Evolutionary conservation across 1,140 invertebrate genomes (phyloP).

Genomic region (Neotoxoptera formosana): DNA sequence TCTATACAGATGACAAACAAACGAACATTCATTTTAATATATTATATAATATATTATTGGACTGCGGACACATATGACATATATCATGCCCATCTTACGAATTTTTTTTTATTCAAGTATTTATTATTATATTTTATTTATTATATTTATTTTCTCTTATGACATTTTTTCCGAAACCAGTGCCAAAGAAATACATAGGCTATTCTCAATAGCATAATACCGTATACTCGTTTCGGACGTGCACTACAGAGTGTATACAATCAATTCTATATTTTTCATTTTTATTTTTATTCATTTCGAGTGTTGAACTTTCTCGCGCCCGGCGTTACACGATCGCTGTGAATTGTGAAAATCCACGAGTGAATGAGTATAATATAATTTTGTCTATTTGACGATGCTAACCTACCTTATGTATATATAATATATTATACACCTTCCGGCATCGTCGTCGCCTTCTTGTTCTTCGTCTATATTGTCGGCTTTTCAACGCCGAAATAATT

Average conservation of each 20-base stretch:
- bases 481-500: not conserved
- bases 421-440: not conserved
- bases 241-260: not conserved
- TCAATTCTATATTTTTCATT: not conserved
- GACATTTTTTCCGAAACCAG: not conserved
- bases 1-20: too few relatives aligned
- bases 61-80: too few relatives aligned
- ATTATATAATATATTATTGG: too few relatives aligned
- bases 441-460: not conserved
- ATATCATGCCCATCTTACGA: not conserved
- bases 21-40: too few relatives aligned
- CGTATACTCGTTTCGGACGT: not conserved
- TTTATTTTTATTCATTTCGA: not conserved
- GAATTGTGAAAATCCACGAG: not conserved
- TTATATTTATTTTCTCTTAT: not conserved
- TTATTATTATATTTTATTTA: not conserved
- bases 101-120: not conserved
- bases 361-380: not conserved
- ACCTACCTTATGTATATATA: too few relatives aligned
- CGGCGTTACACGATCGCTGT: not conserved
- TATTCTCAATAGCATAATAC: not conserved
- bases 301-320: not conserved
- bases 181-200: not conserved
- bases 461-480: not conserved
- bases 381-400: not conserved